Base-by-base conservation (phyloP, 1,140 invertebrate genomes). In the Coboldia fuscipes region DNA sequence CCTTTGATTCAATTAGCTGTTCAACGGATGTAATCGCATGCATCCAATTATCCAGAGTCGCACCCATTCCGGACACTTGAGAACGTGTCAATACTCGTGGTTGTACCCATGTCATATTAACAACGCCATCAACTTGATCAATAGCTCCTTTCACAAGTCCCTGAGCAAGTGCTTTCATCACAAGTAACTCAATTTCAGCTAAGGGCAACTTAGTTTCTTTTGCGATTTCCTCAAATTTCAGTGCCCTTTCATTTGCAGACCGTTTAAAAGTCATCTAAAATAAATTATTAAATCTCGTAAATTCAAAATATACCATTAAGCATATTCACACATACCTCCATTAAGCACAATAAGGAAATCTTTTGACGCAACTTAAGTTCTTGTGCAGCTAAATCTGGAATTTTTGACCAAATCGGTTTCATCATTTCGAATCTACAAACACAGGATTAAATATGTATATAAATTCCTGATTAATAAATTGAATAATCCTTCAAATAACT, bases 141-240 rank as follows among this genome's bases (percentile, higher is more conserved):
- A 98, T 97, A 30, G 76, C 77, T 12, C 94, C 94, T 39, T 77
- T 73, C 3, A 99, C 83, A 1, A 99, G 65, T 29, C 82, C 84
- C 43, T 96, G 73, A n/a, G 89, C 84, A 18, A 98, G 54, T 1
- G 94, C 94, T 59, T 96, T 94, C 94, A 98, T 99, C 2, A 97
- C 84, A 9, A 97, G 62, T 37, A 94, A 61, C 54, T 98, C 94
- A 15, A 98, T 88, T 58, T 94, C 76, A 30, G 74, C 74, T 9
- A 75, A 54, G 1, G 78, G 75, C 39, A 96, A 57, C 45, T 75
- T 66, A 7, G 89, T 85, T 53, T 83, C 82, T 34, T 66, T 56
- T 1, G 90, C 74, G 37, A 98, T 96, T 56, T 97, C 90, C 8
- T 65, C 59, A 56, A 98, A 99, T 1, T 83, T 76, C 30, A 98